These are phyloP conservation scores for Nomada ruficornis DNA, from an alignment of 2,888 invertebrate species.

Conservation along the genomic window DNA sequence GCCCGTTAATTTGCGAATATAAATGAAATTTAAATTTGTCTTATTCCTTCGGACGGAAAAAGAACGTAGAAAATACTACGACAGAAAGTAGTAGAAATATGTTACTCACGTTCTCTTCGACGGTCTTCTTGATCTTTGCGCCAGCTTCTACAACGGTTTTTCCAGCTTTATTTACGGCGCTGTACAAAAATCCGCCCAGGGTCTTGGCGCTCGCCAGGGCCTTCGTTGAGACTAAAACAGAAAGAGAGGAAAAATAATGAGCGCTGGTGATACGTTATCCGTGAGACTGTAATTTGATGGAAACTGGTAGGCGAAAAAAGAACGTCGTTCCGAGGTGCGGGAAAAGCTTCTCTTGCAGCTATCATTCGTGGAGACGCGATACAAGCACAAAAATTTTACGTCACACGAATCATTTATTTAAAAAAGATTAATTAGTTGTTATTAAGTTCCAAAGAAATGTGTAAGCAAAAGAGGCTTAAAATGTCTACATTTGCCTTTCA, in stretches of 20 bases:
- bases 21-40: not conserved
- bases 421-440: too few species aligned
- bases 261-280: conserved; percentile 21
- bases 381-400: conserved; percentile 46
- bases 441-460: too few species aligned
- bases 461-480: too few species aligned
- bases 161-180: conserved; percentile 98
- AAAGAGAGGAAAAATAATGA: conserved; percentile 42
- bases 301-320: not conserved
- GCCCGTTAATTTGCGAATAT: not conserved
- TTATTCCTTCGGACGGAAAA: not conserved
- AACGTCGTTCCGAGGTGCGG: conserved; percentile 6
- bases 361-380: not conserved
- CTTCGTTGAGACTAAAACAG: conserved; percentile 91
- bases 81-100: conserved; percentile 5
- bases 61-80: not conserved
- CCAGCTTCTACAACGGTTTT: conserved; percentile 95
- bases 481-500: too few species aligned
- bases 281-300: conserved; percentile 11
- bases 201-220: conserved; percentile 95
- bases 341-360: not conserved
- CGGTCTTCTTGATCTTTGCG: conserved; percentile 97
- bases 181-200: conserved; percentile 96
- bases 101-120: conserved; percentile 95
- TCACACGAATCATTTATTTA: conserved; percentile 21